These are phyloP conservation scores for Thamnophis sirtalis DNA, from an alignment of 2,113 vertebrate species.

Conservation along the genomic window DNA sequence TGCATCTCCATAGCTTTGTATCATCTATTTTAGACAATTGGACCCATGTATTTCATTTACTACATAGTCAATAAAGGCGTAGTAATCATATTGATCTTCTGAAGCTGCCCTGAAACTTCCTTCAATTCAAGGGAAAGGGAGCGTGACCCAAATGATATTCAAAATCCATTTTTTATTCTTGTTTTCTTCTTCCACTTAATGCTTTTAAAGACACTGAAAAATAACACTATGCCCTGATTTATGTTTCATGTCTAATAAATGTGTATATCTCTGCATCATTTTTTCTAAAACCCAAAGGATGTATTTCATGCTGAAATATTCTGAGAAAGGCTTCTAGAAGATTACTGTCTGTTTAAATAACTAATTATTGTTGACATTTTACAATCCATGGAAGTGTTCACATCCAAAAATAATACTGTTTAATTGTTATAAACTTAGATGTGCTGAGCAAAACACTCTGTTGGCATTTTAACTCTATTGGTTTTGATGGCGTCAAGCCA, in stretches of 20 bases:
- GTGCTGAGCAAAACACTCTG: constrained; percentile 1
- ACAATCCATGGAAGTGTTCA: constrained; percentile 14
- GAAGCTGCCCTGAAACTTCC: background rate
- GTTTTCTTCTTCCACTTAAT: constrained; percentile 1
- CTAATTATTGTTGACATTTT: constrained; percentile 44
- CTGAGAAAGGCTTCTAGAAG: constrained; percentile 28
- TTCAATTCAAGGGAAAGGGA: background rate
- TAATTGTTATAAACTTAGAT: constrained; percentile 25
- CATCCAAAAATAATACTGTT: constrained; percentile 6
- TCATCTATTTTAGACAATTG: background rate
- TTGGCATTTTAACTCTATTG: background rate
- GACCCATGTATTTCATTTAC: background rate
- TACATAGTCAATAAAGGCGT: background rate
- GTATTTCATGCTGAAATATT: constrained; percentile 40
- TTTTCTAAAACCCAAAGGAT: constrained; percentile 27
- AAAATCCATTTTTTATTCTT: constrained; percentile 4
- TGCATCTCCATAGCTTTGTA: background rate
- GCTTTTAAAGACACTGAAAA: constrained; percentile 34
- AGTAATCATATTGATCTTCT: background rate
- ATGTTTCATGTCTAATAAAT: background rate
- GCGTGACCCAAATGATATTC: constrained; percentile 15
- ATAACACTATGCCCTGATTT: constrained; percentile 14
- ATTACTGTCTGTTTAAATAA: constrained; percentile 28
- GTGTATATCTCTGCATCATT: background rate
- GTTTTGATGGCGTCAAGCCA: constrained; percentile 8